A percentile compares a stretch with the other conserved stretches of the same genome.
Evolutionary conservation across 1,140 invertebrate genomes (phyloP).

Genomic region (Ectropis grisescens): DNA sequence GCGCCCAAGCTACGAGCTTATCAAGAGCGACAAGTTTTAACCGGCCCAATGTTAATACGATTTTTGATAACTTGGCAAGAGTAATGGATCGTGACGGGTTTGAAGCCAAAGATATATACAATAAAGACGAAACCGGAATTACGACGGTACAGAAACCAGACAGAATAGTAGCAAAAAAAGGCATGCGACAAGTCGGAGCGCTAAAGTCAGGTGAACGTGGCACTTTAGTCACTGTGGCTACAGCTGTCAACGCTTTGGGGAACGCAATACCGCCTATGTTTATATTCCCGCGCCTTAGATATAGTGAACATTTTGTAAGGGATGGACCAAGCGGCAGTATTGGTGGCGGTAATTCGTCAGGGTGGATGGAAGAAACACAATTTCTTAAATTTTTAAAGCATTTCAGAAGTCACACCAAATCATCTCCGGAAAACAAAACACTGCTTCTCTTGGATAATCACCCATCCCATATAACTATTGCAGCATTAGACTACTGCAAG

Average conservation of each 20-base stretch:
- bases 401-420: no score
- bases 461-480: background rate
- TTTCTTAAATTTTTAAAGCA: no score
- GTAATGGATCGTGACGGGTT: conserved; percentile 26
- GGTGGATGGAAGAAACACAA: no score
- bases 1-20: conserved; percentile 22
- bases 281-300: conserved; percentile 27
- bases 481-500: background rate
- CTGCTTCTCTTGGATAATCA: no score
- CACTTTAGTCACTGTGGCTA: conserved; percentile 26
- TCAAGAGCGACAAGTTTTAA: conserved; percentile 31
- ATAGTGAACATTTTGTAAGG: no score
- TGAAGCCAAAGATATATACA: conserved; percentile 22
- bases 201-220: conserved; percentile 36
- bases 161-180: conserved; percentile 21
- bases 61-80: conserved; percentile 20
- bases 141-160: conserved; percentile 20
- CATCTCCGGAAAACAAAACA: no score
- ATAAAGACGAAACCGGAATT: conserved; percentile 28
- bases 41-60: conserved; percentile 22
- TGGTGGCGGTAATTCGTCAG: no score
- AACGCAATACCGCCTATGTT: conserved; percentile 44
- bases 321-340: no score
- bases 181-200: conserved; percentile 19
- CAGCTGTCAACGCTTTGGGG: conserved; percentile 28